A percentile compares a stretch with the other conserved stretches of the same genome.
Evolutionary conservation across 2,113 vertebrate species (phyloP).

Genomic region (Trichomycterus rosablanca): DNA sequence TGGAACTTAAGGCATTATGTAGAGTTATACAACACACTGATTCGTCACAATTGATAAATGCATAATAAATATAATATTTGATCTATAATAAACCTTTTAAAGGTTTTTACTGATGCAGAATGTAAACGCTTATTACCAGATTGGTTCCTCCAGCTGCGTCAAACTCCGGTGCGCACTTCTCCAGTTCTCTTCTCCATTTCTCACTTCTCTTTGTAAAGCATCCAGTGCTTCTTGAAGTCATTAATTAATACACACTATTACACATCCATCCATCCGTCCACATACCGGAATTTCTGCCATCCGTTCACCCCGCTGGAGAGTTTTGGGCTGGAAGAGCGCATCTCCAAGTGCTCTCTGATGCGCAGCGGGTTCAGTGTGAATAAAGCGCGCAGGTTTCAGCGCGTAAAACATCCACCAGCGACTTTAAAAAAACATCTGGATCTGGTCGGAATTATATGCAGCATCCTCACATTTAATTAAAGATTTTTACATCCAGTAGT

Average conservation of each 20-base stretch:
- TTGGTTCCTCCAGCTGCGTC: background rate
- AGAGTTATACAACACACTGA: too few relatives aligned
- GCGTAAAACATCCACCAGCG: background rate
- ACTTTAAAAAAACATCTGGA: too few relatives aligned
- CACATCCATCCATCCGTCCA: background rate
- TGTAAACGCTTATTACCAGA: too few relatives aligned
- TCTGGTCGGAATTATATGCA: too few relatives aligned
- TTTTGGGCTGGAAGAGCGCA: background rate
- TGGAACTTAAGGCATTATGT: too few relatives aligned
- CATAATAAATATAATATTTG: too few relatives aligned
- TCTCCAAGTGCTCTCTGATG: background rate
- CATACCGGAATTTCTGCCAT: background rate
- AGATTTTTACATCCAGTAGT: background rate
- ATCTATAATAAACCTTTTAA: background rate
- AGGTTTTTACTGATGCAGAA: too few relatives aligned
- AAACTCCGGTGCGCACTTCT: conserved; percentile 13
- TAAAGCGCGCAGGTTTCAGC: background rate
- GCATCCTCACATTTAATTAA: background rate
- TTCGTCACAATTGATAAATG: too few relatives aligned
- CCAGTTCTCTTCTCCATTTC: background rate
- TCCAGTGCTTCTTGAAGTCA: conserved; percentile 1
- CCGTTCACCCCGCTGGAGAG: background rate
- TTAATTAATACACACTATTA: conserved; percentile 33
- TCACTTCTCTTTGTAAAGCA: background rate
- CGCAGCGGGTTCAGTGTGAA: background rate